Evolutionary conservation across 2,888 invertebrate species (phyloP).

Genomic region (Drosophila atroscutellata): DNA sequence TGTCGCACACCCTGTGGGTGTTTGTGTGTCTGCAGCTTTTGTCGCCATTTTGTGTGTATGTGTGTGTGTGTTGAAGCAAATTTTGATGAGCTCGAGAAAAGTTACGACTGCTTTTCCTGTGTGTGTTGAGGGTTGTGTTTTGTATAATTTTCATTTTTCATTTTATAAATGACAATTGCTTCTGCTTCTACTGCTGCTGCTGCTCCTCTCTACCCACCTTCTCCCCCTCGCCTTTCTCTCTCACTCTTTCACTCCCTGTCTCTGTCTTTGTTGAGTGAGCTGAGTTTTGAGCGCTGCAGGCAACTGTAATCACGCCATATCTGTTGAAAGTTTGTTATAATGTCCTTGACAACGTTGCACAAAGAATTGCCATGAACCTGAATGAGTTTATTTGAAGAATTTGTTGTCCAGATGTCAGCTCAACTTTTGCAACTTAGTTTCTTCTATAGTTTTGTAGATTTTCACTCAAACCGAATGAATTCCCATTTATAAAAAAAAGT

Average conservation of each 20-base stretch:
- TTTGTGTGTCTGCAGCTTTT: slow-evolving; percentile 48
- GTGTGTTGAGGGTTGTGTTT: slow-evolving; percentile 37
- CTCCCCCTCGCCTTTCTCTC: background rate
- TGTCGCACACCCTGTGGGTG: slow-evolving; percentile 12
- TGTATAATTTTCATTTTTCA: slow-evolving; percentile 64
- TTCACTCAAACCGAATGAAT: background rate
- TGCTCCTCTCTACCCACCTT: background rate
- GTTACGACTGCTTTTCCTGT: slow-evolving; percentile 36
- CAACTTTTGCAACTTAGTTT: background rate
- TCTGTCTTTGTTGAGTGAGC: slow-evolving; percentile 13
- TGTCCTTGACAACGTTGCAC: slow-evolving; percentile 49
- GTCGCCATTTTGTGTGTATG: slow-evolving; percentile 71
- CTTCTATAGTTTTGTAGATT: background rate
- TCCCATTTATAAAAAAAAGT: background rate
- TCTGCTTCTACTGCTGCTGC: background rate
- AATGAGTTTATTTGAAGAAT: background rate
- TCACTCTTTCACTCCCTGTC: too few species aligned
- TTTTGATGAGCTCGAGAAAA: slow-evolving; percentile 75
- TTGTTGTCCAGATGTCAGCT: background rate
- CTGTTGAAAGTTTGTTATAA: slow-evolving; percentile 78
- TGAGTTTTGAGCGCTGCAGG: slow-evolving; percentile 42
- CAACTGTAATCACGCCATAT: slow-evolving; percentile 79
- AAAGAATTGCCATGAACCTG: background rate
- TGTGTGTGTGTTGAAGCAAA: slow-evolving; percentile 60
- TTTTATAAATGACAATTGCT: slow-evolving; percentile 75